These are phyloP conservation scores for Camelus bactrianus DNA, from an alignment of 2,113 vertebrate species.

Conservation along the genomic window DNA sequence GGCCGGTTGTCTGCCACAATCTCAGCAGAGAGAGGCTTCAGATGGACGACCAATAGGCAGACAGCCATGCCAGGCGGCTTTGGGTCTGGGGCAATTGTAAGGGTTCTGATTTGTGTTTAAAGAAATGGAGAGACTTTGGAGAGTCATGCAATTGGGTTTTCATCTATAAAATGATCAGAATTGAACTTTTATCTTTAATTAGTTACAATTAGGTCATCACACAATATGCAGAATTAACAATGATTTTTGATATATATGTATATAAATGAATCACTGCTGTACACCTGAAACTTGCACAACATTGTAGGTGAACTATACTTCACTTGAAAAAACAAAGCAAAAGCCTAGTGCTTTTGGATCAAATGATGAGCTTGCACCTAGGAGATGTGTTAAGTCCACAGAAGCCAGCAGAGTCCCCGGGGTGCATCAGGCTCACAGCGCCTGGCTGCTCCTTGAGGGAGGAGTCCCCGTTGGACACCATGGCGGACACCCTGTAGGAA, in stretches of 20 bases:
- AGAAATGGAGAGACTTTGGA: neutral
- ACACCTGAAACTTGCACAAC: too few species aligned
- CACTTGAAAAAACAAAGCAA: too few species aligned
- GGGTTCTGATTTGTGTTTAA: neutral
- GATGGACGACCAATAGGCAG: rapidly evolving
- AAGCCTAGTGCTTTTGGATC: neutral
- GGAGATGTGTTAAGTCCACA: neutral
- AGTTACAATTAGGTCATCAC: constrained; percentile 23
- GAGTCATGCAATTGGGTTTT: neutral
- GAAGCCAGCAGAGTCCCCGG: neutral
- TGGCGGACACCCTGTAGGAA: too few species aligned
- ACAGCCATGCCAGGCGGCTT: neutral
- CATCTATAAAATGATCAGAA: neutral
- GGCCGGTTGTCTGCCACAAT: rapidly evolving
- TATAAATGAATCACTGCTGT: too few species aligned
- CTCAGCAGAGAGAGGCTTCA: neutral
- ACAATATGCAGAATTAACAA: constrained; percentile 31
- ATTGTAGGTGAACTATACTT: too few species aligned
- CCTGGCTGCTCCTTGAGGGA: rapidly evolving
- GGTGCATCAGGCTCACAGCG: rapidly evolving
- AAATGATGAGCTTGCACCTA: neutral
- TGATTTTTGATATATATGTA: too few species aligned
- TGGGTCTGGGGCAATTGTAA: too few species aligned
- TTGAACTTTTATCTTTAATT: constrained; percentile 20
- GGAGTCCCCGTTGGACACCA: rapidly evolving